phyloP scores from a whole-genome alignment of 1,140 invertebrate genomes.

The Meloidogyne exigua region DNA sequence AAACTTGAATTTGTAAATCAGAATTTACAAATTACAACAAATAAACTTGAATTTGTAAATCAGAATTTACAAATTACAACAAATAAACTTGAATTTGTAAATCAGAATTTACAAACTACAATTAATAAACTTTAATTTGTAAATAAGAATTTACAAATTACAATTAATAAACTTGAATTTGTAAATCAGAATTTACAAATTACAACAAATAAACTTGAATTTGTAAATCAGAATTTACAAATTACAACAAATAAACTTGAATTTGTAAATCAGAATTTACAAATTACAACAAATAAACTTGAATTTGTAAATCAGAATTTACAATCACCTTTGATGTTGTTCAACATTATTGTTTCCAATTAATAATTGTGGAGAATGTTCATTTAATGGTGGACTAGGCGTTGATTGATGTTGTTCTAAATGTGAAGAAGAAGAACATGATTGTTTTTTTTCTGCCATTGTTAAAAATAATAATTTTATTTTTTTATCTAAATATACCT shows the following conservation, averaged over 20 bases:
- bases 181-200: background rate
- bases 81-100: too few species aligned
- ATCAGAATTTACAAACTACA: too few species aligned
- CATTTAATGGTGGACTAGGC: constrained; percentile 27
- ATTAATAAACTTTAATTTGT: too few species aligned
- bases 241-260: too few species aligned
- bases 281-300: too few species aligned
- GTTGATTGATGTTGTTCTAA: constrained; percentile 15
- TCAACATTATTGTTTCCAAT: constrained; percentile 3
- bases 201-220: background rate
- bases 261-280: too few species aligned
- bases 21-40: too few species aligned
- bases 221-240: too few species aligned
- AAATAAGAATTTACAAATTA: background rate
- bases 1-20: background rate
- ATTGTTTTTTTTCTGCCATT: constrained; percentile 1
- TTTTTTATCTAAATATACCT: too few species aligned
- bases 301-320: too few species aligned
- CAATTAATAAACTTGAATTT: background rate
- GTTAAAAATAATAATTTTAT: background rate
- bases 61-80: too few species aligned
- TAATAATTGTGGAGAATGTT: constrained; percentile 19
- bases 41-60: too few species aligned
- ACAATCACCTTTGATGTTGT: constrained; percentile 1
- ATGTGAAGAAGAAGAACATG: background rate